Conservation (phyloP, 2,113 vertebrate species). For the Ancistrus triradiatus region DNA sequence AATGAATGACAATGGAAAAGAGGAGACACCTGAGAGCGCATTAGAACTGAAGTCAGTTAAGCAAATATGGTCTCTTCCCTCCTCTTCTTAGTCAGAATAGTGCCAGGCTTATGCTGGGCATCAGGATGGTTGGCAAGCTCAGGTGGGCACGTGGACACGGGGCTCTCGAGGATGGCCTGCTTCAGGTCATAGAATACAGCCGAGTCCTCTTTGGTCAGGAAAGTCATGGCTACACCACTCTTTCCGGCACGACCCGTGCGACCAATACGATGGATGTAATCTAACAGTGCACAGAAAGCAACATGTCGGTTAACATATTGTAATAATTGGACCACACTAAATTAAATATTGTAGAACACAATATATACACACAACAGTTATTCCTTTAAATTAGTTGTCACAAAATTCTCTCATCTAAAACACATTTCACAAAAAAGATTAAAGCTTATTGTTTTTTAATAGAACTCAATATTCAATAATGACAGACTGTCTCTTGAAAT, state of each 20-base stretch:
- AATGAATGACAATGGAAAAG: background rate
- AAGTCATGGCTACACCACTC: conserved; percentile 93
- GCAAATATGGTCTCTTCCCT: conserved; percentile 97
- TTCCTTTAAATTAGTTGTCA: too few relatives aligned
- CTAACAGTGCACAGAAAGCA: conserved; percentile 52
- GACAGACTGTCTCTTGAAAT: too few relatives aligned
- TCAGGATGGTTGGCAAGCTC: conserved; percentile 96
- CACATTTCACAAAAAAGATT: too few relatives aligned
- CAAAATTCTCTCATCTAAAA: too few relatives aligned
- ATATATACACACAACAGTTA: too few relatives aligned
- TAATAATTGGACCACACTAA: too few relatives aligned
- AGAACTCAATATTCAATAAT: too few relatives aligned
- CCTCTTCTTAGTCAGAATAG: conserved; percentile 97
- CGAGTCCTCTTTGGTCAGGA: conserved; percentile 96
- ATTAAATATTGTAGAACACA: too few relatives aligned
- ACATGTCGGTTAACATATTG: background rate
- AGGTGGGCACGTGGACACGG: conserved; percentile 89
- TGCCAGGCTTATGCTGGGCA: conserved; percentile 95
- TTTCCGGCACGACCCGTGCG: conserved; percentile 94
- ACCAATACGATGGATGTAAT: conserved; percentile 97
- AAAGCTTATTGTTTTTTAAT: too few relatives aligned
- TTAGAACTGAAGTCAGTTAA: conserved; percentile 55
- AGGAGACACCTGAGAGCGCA: background rate
- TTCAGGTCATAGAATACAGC: conserved; percentile 96
- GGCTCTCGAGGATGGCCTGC: conserved; percentile 94